Conservation (phyloP, 2,113 vertebrate species). For the Plotosus lineatus region DNA sequence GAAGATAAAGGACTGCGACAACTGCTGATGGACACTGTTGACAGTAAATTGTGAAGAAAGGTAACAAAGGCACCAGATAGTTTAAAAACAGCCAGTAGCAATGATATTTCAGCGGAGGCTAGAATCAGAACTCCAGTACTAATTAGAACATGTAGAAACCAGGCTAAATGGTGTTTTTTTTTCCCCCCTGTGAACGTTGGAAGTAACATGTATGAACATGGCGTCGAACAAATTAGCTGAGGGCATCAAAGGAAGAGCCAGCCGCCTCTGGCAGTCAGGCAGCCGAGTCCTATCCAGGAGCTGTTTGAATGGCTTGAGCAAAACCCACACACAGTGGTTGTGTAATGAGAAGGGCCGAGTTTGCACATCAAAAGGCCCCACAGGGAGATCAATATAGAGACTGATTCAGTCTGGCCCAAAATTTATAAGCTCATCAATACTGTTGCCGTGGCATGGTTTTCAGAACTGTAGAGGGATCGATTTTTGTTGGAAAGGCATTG, state of each 20-base stretch:
- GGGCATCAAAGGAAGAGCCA: slow-evolving; percentile 63
- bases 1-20: slow-evolving; percentile 20
- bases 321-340: slow-evolving; percentile 49
- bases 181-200: slow-evolving; percentile 66
- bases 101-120: slow-evolving; percentile 19
- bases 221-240: slow-evolving; percentile 57
- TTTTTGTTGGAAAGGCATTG: slow-evolving; percentile 51
- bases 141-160: slow-evolving; percentile 25
- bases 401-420: slow-evolving; percentile 42
- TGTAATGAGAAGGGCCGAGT: slow-evolving; percentile 52
- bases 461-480: slow-evolving; percentile 47
- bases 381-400: slow-evolving; percentile 56
- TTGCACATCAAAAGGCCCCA: slow-evolving; percentile 56
- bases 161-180: slow-evolving; percentile 35
- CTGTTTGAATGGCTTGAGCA: slow-evolving; percentile 6
- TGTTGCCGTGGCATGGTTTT: neutral
- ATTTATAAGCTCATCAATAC: slow-evolving; percentile 40
- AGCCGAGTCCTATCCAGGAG: neutral
- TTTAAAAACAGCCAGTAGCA: slow-evolving; percentile 28
- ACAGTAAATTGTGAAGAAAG: slow-evolving; percentile 10
- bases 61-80: slow-evolving; percentile 2
- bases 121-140: slow-evolving; percentile 11
- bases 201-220: slow-evolving; percentile 69
- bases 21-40: slow-evolving; percentile 1
- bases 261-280: neutral